Evolutionary conservation across 1,140 invertebrate species (phyloP).

Genomic region (Papilio dardanus): DNA sequence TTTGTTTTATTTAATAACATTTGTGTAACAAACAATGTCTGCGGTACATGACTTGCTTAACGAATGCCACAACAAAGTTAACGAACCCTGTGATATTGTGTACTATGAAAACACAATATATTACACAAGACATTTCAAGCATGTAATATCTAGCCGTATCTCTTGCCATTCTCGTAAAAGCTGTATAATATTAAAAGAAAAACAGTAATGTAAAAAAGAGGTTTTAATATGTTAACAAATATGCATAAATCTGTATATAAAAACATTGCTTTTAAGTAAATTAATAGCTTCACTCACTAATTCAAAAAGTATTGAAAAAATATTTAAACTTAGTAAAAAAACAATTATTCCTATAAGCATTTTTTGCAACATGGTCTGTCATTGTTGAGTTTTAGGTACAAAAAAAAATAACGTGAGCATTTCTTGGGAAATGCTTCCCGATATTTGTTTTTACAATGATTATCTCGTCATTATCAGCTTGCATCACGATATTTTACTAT

Average conservation of each 20-base stretch:
- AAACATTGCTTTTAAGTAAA: no score
- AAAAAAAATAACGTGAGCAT: background rate
- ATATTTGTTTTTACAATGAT: background rate
- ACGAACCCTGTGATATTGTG: constrained; percentile 15
- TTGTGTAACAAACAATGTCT: background rate
- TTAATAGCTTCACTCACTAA: background rate
- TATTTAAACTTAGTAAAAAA: background rate
- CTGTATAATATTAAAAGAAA: background rate
- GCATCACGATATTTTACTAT: background rate
- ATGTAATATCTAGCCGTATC: background rate
- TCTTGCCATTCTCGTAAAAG: background rate
- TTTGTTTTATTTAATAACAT: background rate
- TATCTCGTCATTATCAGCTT: constrained; percentile 1
- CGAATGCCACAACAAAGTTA: background rate
- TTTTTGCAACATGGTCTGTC: no score
- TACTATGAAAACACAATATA: constrained; percentile 8
- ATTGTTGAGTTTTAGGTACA: background rate
- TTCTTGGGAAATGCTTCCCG: background rate
- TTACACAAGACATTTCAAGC: background rate
- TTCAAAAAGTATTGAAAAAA: background rate
- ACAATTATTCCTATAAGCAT: background rate
- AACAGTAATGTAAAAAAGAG: background rate
- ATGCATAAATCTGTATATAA: no score
- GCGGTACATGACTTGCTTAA: background rate
- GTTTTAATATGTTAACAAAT: background rate